Evolutionary conservation across 2,888 invertebrate species (phyloP).

Genomic region (Philhelius pedissequus): DNA sequence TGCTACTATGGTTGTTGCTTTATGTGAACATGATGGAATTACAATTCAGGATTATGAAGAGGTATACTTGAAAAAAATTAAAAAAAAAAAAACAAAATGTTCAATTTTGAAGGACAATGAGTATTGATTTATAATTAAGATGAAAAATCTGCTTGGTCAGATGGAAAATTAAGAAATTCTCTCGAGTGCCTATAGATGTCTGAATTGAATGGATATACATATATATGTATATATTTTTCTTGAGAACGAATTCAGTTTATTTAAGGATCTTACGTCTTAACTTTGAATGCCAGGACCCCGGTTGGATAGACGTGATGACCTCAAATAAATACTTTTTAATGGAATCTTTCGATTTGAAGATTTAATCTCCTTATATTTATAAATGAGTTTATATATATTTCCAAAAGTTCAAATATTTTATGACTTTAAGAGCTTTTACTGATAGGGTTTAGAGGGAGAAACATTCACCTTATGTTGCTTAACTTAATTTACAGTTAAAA

Average conservation of each 20-base stretch:
- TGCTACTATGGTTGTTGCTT: not conserved
- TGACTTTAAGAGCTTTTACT: too few species aligned
- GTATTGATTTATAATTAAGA: slow-evolving; percentile 61
- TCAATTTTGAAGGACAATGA: slow-evolving; percentile 50
- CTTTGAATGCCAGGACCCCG: not conserved
- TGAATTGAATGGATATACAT: not conserved
- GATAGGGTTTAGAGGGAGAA: too few species aligned
- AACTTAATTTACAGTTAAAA: too few species aligned
- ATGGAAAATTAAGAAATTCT: slow-evolving; percentile 53
- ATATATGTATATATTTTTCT: not conserved
- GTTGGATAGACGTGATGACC: not conserved
- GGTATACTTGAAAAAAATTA: not conserved
- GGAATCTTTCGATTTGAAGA: not conserved
- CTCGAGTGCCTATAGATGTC: slow-evolving; percentile 7
- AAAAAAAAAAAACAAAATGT: not conserved
- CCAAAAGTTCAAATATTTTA: too few species aligned
- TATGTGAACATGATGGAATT: not conserved
- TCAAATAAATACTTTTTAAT: not conserved
- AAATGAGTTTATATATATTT: too few species aligned
- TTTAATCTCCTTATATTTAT: too few species aligned
- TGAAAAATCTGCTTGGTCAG: slow-evolving; percentile 42
- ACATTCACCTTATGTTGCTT: too few species aligned
- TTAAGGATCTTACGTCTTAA: not conserved
- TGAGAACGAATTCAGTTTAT: not conserved
- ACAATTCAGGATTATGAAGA: not conserved